Conservation (phyloP, 1,140 invertebrate genomes). For the Trinorchestia longiramus region DNA sequence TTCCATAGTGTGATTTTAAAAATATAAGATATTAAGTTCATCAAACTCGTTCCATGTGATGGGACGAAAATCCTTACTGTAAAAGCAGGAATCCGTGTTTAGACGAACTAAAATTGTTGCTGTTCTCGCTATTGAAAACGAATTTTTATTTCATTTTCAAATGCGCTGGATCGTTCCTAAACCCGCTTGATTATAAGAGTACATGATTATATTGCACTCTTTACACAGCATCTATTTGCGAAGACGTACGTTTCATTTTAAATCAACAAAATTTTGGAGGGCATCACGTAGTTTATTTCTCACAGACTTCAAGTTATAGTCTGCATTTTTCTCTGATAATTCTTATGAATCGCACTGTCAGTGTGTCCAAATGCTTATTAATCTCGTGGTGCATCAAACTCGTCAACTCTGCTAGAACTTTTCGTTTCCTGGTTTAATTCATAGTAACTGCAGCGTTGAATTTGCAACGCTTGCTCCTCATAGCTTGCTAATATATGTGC, state of each 20-base stretch:
- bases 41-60: no score
- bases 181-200: no score
- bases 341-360: not conserved
- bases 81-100: no score
- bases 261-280: not conserved
- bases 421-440: not conserved
- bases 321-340: not conserved
- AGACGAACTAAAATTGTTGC: no score
- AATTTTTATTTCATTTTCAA: no score
- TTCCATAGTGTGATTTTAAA: no score
- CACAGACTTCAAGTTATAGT: not conserved
- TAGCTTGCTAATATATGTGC: no score
- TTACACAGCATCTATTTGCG: not conserved
- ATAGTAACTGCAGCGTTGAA: not conserved
- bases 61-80: no score
- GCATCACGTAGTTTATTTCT: not conserved
- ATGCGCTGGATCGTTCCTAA: no score
- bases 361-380: not conserved
- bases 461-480: not conserved
- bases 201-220: no score
- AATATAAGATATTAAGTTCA: no score
- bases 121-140: no score
- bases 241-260: not conserved
- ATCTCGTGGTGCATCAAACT: not conserved
- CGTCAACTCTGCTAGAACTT: not conserved